Evolutionary conservation across 2,797 vertebrate species (phyloP).

Genomic region (Propithecus perrieri): DNA sequence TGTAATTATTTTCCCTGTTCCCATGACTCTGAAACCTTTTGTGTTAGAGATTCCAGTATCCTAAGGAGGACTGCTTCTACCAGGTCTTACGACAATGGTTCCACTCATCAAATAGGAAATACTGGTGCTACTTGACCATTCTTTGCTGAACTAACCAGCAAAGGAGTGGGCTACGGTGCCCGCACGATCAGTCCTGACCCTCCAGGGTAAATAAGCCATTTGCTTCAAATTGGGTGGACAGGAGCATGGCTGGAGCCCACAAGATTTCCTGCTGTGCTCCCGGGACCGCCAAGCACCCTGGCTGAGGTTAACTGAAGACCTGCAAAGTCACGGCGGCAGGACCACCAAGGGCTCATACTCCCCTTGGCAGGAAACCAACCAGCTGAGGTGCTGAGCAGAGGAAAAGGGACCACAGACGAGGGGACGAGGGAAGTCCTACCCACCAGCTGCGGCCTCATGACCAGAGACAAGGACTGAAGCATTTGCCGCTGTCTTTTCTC

Average conservation of each 20-base stretch:
- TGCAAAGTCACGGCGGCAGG: neutral
- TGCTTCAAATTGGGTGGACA: neutral
- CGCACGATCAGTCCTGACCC: rapidly evolving
- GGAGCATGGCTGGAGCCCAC: no score
- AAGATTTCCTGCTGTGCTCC: neutral
- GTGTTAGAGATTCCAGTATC: no score
- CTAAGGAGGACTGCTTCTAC: neutral
- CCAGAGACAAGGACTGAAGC: neutral
- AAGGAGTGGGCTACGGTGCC: neutral
- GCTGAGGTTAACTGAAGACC: neutral
- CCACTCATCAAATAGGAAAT: neutral
- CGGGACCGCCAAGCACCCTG: neutral
- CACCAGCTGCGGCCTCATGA: neutral
- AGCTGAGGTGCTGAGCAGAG: neutral
- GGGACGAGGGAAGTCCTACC: neutral
- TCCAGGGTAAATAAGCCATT: no score
- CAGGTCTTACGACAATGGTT: no score
- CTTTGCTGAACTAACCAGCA: neutral
- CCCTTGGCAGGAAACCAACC: neutral
- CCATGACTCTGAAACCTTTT: neutral
- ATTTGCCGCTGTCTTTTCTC: neutral
- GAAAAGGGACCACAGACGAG: neutral
- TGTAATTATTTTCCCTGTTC: neutral
- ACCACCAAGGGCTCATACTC: neutral
- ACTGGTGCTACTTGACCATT: neutral